Conservation (phyloP, 2,888 invertebrate genomes). For the Drosophila flavopinicola region DNA sequence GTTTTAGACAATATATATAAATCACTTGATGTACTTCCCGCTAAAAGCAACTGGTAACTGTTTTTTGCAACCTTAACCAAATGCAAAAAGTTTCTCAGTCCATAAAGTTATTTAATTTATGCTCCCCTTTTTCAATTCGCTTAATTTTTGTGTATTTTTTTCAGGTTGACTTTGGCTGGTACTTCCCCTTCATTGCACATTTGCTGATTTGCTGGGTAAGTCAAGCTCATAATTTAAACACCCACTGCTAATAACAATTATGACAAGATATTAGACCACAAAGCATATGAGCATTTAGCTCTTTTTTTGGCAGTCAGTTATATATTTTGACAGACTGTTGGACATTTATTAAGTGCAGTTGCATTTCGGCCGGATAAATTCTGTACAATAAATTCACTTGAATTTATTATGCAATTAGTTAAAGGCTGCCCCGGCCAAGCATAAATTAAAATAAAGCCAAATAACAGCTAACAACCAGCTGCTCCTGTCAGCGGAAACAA, state of each 20-base stretch:
- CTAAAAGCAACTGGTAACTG: neutral
- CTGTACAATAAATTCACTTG: slow-evolving; percentile 56
- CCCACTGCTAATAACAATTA: slow-evolving; percentile 47
- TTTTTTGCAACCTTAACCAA: no score
- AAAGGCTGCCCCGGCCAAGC: slow-evolving; percentile 40
- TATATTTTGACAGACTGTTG: slow-evolving; percentile 56
- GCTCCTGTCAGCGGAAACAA: slow-evolving; percentile 55
- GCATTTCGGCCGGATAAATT: slow-evolving; percentile 41
- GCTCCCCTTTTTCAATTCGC: slow-evolving; percentile 19
- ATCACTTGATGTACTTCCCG: slow-evolving; percentile 9
- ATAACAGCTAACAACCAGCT: slow-evolving; percentile 43
- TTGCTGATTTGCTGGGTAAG: slow-evolving; percentile 39
- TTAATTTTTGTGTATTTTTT: no score
- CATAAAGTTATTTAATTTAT: slow-evolving; percentile 39
- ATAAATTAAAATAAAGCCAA: slow-evolving; percentile 49
- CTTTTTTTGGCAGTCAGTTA: slow-evolving; percentile 38
- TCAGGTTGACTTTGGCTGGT: slow-evolving; percentile 19
- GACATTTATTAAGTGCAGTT: slow-evolving; percentile 55
- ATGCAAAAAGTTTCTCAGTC: slow-evolving; percentile 7
- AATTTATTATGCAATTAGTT: slow-evolving; percentile 77
- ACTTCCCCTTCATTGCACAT: slow-evolving; percentile 28
- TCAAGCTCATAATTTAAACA: slow-evolving; percentile 54
- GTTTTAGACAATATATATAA: neutral
- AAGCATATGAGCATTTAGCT: slow-evolving; percentile 24
- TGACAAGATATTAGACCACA: slow-evolving; percentile 47